A percentile compares a stretch with the other conserved stretches of the same genome.
Evolutionary conservation across 2,797 vertebrate genomes (phyloP).

Genomic region (Threskiornis aethiopicus): DNA sequence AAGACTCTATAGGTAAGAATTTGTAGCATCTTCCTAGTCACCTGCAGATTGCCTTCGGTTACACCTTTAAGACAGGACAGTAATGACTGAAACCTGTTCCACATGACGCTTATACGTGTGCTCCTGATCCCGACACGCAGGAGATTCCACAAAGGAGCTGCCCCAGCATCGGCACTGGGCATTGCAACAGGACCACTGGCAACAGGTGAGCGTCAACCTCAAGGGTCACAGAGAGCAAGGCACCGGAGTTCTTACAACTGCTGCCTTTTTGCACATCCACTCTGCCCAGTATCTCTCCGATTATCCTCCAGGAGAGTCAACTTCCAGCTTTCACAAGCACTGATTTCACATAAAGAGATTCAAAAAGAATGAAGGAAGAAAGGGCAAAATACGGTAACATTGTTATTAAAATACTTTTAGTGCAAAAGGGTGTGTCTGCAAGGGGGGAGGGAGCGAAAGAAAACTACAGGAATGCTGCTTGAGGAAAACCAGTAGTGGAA

Average conservation of each 20-base stretch:
- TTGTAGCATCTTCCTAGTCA: not conserved
- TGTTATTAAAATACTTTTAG: not conserved
- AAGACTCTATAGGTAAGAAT: not conserved
- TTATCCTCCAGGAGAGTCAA: not conserved
- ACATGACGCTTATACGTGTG: rapidly evolving
- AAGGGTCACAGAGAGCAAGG: not conserved
- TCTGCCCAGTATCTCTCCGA: not conserved
- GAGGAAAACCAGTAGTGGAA: not conserved
- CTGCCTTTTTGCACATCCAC: not conserved
- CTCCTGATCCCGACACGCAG: rapidly evolving
- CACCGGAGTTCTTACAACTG: not conserved
- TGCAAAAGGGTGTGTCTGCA: not conserved
- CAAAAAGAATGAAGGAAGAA: not conserved
- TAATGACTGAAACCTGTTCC: not conserved
- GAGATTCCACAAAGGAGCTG: not conserved
- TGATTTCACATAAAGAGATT: not conserved
- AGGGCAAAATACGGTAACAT: not conserved
- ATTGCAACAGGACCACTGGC: not conserved
- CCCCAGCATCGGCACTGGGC: not conserved
- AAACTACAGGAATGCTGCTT: not conserved
- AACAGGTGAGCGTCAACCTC: not conserved
- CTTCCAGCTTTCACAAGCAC: not conserved
- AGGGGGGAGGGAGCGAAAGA: not conserved
- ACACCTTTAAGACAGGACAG: not conserved
- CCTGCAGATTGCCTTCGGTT: not conserved